Evolutionary conservation across 2,888 invertebrate genomes (phyloP).

Genomic region (Blera fallax): DNA sequence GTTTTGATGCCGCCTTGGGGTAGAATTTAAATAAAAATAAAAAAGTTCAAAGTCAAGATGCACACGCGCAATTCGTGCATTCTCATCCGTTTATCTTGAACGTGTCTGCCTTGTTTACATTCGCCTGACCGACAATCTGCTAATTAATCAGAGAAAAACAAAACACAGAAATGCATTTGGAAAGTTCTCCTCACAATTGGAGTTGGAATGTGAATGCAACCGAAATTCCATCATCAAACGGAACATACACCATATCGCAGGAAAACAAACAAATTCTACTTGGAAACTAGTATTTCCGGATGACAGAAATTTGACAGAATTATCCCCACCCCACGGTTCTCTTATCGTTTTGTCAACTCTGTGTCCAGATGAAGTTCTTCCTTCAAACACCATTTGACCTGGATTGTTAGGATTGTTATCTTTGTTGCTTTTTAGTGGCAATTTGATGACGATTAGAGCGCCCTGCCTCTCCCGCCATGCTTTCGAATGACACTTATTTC

Average conservation of each 20-base stretch:
- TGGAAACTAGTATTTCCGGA: constrained; percentile 1
- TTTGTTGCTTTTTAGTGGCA: not conserved
- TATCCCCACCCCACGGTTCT: not conserved
- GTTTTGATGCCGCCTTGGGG: constrained; percentile 17
- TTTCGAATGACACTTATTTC: not conserved
- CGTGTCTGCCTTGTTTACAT: constrained; percentile 16
- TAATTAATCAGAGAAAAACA: constrained; percentile 31
- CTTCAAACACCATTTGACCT: constrained; percentile 45
- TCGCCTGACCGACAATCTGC: constrained; percentile 7
- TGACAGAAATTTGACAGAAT: not conserved
- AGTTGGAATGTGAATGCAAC: not conserved
- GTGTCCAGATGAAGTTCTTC: not conserved
- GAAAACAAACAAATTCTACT: not conserved
- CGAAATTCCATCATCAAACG: not conserved
- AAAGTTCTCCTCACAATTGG: not conserved
- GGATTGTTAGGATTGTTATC: constrained; percentile 31
- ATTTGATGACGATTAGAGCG: constrained; percentile 45
- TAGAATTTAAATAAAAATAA: not conserved
- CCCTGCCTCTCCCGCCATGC: too few relatives aligned
- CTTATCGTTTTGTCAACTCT: not conserved
- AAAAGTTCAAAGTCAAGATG: constrained; percentile 46
- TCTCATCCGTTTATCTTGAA: not conserved
- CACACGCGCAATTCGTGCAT: not conserved
- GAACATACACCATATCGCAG: not conserved
- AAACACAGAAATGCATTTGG: not conserved